Evolutionary conservation across 1,140 invertebrate species (phyloP), one percentile per base, ranked within the genome.

Genomic region (Hydropsyche tenuis): DNA sequence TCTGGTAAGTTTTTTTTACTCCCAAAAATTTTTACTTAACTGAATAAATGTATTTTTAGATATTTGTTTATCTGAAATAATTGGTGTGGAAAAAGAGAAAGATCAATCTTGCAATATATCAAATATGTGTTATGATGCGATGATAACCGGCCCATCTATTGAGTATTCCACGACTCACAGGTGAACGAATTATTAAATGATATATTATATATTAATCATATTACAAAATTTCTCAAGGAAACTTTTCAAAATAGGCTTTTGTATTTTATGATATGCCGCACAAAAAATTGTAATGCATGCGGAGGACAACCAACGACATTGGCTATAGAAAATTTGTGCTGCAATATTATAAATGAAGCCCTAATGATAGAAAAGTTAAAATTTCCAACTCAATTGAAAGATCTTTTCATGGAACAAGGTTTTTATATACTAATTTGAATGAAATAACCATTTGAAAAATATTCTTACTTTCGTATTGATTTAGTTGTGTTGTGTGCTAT

Each of bases 351-450:
- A 27, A 20, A 70, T 2, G 72, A 76, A 70, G 62, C 56, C 1
- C 25, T n/a, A 37, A n/a, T 51, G 1, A 64, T 71, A 0, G 46
- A 76, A 27, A n/a, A 9, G 23, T 5, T 16, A 18, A 46, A 60
- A 45, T 76, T 69, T 66, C 66, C 75, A 12, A 0, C 2, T 14
- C 6, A 7, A 0, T 16, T 30, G 11, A 73, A 53, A 64, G 75
- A 76, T 46, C 56, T 76, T 16, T 76, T 76, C 51, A 46, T 76
- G 14, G 75, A 76, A 60, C 71, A 76, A 76, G 60, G 75, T 75
- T 27, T 25, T 25, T 60, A 62, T 25, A 7, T 4, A 56, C 1
- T 22, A 12, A 12, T 56, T 46, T 48, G 46, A 69, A 48, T 48
- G 30, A 69, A 20, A 12, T 14, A 11, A 56, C 9, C 20, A 16